phyloP scores from a whole-genome alignment of 2,113 vertebrate genomes.

The Fregata magnificens region DNA sequence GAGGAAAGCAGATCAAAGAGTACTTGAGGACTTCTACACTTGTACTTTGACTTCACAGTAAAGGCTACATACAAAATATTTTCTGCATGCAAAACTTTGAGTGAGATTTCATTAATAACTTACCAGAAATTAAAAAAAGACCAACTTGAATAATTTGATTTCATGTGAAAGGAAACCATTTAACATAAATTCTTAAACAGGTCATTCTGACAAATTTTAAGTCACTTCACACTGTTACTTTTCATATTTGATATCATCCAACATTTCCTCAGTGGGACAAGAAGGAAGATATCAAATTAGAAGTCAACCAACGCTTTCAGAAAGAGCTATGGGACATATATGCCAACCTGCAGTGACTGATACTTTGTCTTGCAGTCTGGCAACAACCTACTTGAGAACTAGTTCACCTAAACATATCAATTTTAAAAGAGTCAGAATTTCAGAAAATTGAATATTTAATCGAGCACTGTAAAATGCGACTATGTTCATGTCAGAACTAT shows the following conservation, averaged over 20 bases:
- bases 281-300: background rate
- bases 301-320: background rate
- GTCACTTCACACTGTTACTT: background rate
- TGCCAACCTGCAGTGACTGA: background rate
- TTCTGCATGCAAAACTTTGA: background rate
- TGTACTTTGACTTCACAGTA: background rate
- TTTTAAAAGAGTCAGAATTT: background rate
- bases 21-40: background rate
- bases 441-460: background rate
- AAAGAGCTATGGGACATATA: background rate
- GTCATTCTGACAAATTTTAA: background rate
- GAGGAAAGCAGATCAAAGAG: background rate
- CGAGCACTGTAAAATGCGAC: background rate
- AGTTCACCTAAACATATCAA: background rate
- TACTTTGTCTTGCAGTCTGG: background rate
- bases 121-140: background rate
- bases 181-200: background rate
- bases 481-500: background rate
- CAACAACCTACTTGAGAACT: background rate
- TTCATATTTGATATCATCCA: background rate
- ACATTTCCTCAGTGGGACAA: background rate
- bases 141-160: background rate
- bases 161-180: background rate
- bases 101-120: background rate
- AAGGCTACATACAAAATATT: background rate